Conservation (phyloP, 2,888 invertebrate species). For the Agrilus mali region DNA sequence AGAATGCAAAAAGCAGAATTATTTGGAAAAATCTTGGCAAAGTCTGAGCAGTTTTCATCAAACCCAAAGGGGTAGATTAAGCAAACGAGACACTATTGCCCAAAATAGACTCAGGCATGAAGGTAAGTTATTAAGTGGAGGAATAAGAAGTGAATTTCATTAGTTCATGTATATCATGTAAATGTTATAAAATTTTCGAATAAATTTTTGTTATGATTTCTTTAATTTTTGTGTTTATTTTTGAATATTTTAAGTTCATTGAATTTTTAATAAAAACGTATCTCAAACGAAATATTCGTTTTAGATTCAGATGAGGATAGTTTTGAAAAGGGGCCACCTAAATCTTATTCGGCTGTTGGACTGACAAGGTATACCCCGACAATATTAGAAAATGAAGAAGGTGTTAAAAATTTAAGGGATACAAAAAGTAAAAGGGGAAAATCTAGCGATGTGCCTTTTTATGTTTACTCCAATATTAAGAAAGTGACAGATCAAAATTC, state of each 20-base stretch:
- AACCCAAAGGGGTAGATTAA: slow-evolving; percentile 25
- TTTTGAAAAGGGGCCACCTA: too few species aligned
- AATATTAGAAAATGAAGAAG: slow-evolving; percentile 8
- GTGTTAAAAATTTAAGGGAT: slow-evolving; percentile 14
- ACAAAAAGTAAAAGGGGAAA: slow-evolving; percentile 23
- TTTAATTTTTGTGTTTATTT: too few species aligned
- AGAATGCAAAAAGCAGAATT: slow-evolving; percentile 10
- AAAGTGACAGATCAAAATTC: slow-evolving; percentile 16
- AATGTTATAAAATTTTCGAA: too few species aligned
- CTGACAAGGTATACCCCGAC: slow-evolving; percentile 10
- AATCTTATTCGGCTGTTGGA: too few species aligned
- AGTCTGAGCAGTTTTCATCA: slow-evolving; percentile 24
- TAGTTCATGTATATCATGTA: too few species aligned
- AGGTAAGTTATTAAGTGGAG: too few species aligned
- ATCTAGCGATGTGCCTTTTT: slow-evolving; percentile 22
- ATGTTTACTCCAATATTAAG: slow-evolving; percentile 20
- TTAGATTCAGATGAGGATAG: too few species aligned
- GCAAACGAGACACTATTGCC: slow-evolving; percentile 17
- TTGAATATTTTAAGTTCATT: too few species aligned
- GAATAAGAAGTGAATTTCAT: too few species aligned
- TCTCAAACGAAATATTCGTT: too few species aligned
- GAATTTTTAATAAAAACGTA: too few species aligned
- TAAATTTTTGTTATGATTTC: too few species aligned
- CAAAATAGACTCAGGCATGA: slow-evolving; percentile 1
- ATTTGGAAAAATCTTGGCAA: slow-evolving; percentile 23